phyloP scores from a whole-genome alignment of 2,888 invertebrate species.

The Drosophila meridiana region DNA sequence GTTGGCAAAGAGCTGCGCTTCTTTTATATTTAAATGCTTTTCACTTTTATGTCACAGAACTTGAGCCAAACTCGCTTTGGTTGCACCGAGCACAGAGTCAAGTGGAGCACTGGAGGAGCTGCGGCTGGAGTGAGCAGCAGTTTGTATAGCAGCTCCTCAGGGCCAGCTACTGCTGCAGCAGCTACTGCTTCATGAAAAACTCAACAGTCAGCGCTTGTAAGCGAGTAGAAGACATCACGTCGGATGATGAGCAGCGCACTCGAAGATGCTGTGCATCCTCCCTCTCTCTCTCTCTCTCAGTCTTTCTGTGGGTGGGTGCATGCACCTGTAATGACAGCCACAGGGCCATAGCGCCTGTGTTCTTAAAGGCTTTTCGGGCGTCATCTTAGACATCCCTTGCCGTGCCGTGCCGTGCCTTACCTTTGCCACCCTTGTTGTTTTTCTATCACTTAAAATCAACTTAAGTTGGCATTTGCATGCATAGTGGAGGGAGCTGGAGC shows the following conservation, averaged over 20 bases:
- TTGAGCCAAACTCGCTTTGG: conserved; percentile 75
- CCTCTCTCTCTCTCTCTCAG: conserved; percentile 10
- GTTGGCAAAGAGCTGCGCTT: conserved; percentile 45
- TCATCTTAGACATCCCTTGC: conserved; percentile 43
- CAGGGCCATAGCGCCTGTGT: conserved; percentile 36
- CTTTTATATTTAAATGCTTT: conserved; percentile 80
- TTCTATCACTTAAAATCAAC: conserved; percentile 83
- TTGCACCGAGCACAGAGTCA: conserved; percentile 54
- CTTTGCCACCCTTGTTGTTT: conserved; percentile 55
- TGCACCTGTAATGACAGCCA: conserved; percentile 49
- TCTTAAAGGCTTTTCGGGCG: conserved; percentile 63
- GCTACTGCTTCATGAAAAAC: conserved; percentile 32
- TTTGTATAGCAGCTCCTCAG: conserved; percentile 42
- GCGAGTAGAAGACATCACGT: conserved; percentile 64
- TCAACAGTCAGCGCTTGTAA: conserved; percentile 72
- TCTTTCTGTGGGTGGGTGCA: conserved; percentile 7
- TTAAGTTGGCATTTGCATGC: conserved; percentile 83
- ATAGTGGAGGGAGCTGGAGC: background rate
- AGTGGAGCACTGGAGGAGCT: conserved; percentile 52
- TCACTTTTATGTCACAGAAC: conserved; percentile 80
- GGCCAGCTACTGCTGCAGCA: conserved; percentile 31
- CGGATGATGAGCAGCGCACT: conserved; percentile 68
- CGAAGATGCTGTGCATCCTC: conserved; percentile 48
- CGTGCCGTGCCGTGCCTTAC: background rate
- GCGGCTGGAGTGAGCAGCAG: conserved; percentile 28